phyloP scores from a whole-genome alignment of 2,797 vertebrate genomes.

The Odontamblyopus rebecca region DNA sequence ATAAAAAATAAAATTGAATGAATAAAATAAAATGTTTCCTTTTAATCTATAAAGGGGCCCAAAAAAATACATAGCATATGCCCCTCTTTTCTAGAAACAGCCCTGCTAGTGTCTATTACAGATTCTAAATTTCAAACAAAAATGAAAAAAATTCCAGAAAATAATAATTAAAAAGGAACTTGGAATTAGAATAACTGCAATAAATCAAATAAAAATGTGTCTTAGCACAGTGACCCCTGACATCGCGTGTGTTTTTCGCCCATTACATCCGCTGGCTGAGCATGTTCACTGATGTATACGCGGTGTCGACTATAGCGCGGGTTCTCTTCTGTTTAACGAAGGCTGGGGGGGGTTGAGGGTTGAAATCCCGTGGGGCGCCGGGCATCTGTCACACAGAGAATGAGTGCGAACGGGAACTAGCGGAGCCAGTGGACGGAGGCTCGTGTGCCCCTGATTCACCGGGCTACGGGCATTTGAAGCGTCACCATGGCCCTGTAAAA shows the following conservation, averaged over 20 bases:
- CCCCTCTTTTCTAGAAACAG: no score
- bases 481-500: not conserved
- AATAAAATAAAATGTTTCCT: no score
- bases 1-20: no score
- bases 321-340: slow-evolving; percentile 40
- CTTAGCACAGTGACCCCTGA: not conserved
- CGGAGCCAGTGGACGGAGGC: no score
- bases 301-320: slow-evolving; percentile 17
- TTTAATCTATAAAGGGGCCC: no score
- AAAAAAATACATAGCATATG: no score
- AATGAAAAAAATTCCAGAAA: no score
- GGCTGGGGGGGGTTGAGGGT: slow-evolving; percentile 47
- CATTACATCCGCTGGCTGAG: slow-evolving; percentile 44
- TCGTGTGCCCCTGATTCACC: not conserved
- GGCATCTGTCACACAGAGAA: slow-evolving; percentile 31
- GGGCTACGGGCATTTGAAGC: not conserved
- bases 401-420: no score
- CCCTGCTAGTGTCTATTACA: no score
- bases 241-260: slow-evolving; percentile 14
- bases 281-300: slow-evolving; percentile 49
- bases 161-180: no score
- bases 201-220: not conserved
- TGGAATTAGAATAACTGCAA: no score
- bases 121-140: no score
- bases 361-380: slow-evolving; percentile 43